Evolutionary conservation across 1,140 invertebrate genomes (phyloP), one percentile per base, ranked within the genome.

Genomic region (Whitmania pigra): DNA sequence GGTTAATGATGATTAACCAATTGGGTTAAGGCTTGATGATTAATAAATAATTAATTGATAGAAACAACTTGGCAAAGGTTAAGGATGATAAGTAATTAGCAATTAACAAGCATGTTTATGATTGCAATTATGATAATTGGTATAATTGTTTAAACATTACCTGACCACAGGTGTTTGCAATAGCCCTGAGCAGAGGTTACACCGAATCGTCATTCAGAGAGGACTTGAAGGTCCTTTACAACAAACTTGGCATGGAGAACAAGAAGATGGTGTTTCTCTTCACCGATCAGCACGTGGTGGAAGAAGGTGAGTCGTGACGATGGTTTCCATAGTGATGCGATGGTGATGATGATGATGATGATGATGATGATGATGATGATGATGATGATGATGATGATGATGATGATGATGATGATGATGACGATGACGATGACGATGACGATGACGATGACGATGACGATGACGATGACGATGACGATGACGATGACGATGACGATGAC

Each of bases 241-340:
- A 86, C 72, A 85, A 86, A 76, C 81, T 90, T 2, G 91, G 91
- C 0, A 86, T 89, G 0, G 88, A 90, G 7, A 87, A 88, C 53
- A 89, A 90, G 78, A 87, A 86, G 67, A 87, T 87, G 0, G 89
- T 90, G 0, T 94, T 95, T 77, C 79, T 94, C 0, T 93, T 94
- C 75, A 89, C 88, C 0, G 88, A 89, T 43, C 86, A 89, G 18
- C 89, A 93, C 81, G 86, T 89, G 63, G 82, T 78, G 27, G 82
- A 84, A 74, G 82, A 84, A 78, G 86, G 90, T 73, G 80, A 72
- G 72, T 53, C 25, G 36, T 13, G 31, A 9, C 25, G 71, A 70
- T 43, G n/a, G n/a, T 49, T 7, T n/a, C 2, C 5, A 15, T 53
- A 0, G 22, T 55, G 22, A 63, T 71, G 25, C 20, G 2, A n/a